Evolutionary conservation across 2,113 vertebrate genomes (phyloP).

Genomic region (Cochlearius cochlearius): DNA sequence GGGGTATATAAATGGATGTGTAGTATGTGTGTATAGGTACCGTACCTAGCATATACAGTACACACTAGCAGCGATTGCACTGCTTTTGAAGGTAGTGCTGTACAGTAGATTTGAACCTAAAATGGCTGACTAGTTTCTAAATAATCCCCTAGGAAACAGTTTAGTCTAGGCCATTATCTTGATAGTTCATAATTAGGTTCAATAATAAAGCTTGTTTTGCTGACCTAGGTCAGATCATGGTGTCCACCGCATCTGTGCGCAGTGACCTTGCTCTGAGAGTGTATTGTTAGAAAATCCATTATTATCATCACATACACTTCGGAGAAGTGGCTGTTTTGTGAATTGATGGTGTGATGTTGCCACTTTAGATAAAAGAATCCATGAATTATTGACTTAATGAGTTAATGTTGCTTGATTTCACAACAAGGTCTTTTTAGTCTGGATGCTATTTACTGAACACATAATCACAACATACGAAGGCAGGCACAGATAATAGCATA

Average conservation of each 20-base stretch:
- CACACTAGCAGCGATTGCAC: neutral
- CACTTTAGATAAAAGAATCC: conserved; percentile 89
- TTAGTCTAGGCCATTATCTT: conserved; percentile 80
- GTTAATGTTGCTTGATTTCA: conserved; percentile 85
- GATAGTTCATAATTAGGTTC: conserved; percentile 84
- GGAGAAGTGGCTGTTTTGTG: conserved; percentile 83
- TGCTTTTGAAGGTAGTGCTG: neutral
- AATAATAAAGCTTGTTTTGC: conserved; percentile 82
- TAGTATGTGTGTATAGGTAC: fast-evolving
- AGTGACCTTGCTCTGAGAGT: conserved; percentile 81
- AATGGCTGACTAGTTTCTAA: conserved; percentile 75
- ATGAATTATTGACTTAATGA: conserved; percentile 92
- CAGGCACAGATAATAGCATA: conserved; percentile 31
- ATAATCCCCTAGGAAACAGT: conserved; percentile 79
- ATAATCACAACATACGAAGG: conserved; percentile 57
- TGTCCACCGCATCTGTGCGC: conserved; percentile 73
- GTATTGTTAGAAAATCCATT: conserved; percentile 87
- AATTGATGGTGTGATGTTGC: conserved; percentile 88
- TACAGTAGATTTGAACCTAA: conserved; percentile 67
- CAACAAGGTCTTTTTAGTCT: conserved; percentile 76
- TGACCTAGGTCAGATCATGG: conserved; percentile 77
- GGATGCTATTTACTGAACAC: conserved; percentile 72
- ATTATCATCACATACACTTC: conserved; percentile 84
- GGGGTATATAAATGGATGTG: neutral
- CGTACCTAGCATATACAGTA: neutral